Percentiles rank a stretch among this genome's conserved stretches.
phyloP scores from a whole-genome alignment of 2,888 invertebrate species.

The Falcaria lacertinaria region DNA sequence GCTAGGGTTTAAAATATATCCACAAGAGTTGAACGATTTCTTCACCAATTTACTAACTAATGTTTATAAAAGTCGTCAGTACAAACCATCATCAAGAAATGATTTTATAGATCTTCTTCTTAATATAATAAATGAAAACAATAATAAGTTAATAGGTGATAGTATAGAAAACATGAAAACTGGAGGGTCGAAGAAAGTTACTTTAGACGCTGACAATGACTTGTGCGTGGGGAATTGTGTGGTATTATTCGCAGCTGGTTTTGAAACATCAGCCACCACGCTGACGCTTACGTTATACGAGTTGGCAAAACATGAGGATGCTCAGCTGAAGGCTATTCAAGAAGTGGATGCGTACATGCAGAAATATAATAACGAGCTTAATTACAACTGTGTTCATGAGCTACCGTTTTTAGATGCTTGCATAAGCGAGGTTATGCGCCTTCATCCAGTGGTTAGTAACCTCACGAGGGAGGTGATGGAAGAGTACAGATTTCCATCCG shows the following conservation, averaged over 20 bases:
- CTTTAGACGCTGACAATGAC: slow-evolving; percentile 38
- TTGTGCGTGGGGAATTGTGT: slow-evolving; percentile 68
- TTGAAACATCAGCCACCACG: slow-evolving; percentile 33
- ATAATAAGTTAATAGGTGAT: slow-evolving; percentile 12
- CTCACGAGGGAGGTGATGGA: slow-evolving; percentile 29
- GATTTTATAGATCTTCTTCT: slow-evolving; percentile 21
- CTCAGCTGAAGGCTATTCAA: slow-evolving; percentile 16
- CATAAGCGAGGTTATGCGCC: slow-evolving; percentile 29
- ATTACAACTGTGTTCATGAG: slow-evolving; percentile 32
- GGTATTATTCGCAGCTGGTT: slow-evolving; percentile 51
- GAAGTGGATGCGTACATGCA: slow-evolving; percentile 34
- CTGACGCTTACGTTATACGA: slow-evolving; percentile 29
- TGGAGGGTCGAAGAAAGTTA: slow-evolving; percentile 14
- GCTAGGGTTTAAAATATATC: slow-evolving; percentile 3
- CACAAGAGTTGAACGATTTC: slow-evolving; percentile 1
- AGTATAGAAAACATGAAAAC: slow-evolving; percentile 8
- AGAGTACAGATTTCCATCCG: slow-evolving; percentile 30
- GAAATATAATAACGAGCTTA: slow-evolving; percentile 18
- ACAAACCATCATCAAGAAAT: slow-evolving; percentile 10
- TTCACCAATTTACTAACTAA: slow-evolving; percentile 2
- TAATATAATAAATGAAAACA: slow-evolving; percentile 10
- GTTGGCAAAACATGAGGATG: slow-evolving; percentile 25
- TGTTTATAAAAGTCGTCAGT: slow-evolving; percentile 6
- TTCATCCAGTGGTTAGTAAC: slow-evolving; percentile 29
- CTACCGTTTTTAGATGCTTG: slow-evolving; percentile 35